These are phyloP conservation scores for Homarus americanus DNA, from an alignment of 1,140 invertebrate species.

Conservation along the genomic window DNA sequence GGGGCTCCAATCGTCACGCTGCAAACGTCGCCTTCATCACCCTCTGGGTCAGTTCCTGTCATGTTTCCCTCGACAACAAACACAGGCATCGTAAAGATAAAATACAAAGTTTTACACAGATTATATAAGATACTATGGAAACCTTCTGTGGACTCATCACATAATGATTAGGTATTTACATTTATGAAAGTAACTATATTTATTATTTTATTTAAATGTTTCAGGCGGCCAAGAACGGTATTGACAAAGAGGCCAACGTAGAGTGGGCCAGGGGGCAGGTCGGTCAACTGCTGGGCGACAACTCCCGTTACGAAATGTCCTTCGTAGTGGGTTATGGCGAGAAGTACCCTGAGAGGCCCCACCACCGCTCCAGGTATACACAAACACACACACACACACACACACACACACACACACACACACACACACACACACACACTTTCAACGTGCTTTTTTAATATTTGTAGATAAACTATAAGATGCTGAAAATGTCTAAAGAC, in stretches of 20 bases:
- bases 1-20: slow-evolving; percentile 81
- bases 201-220: not conserved
- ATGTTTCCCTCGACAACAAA: slow-evolving; percentile 60
- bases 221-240: not conserved
- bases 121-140: no score
- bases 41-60: slow-evolving; percentile 45
- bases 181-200: no score
- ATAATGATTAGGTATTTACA: no score
- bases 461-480: no score
- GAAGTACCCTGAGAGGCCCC: not conserved
- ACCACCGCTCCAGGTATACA: not conserved
- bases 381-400: no score
- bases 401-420: no score
- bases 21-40: slow-evolving; percentile 82
- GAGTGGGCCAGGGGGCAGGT: not conserved
- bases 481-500: no score
- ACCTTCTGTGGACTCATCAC: no score
- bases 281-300: not conserved
- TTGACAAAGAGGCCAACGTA: not conserved
- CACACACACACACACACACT: no score
- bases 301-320: not conserved
- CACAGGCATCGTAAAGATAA: not conserved
- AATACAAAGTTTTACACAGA: not conserved
- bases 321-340: not conserved
- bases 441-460: no score